Conservation (phyloP, 2,113 vertebrate species). For the Perca flavescens region DNA sequence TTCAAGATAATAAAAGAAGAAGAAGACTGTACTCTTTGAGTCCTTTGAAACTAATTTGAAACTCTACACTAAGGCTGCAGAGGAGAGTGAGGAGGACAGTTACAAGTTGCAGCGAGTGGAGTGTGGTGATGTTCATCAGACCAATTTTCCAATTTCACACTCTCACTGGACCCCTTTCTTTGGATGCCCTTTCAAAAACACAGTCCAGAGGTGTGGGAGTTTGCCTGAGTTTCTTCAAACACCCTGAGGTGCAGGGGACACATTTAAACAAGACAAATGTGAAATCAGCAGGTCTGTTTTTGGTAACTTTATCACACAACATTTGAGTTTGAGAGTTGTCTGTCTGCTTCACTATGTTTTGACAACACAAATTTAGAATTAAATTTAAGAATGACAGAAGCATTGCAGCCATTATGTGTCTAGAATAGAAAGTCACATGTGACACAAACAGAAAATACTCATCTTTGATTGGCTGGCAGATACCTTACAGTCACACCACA, state of each 20-base stretch:
- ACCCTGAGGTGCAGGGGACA: not conserved
- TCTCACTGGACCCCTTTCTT: conserved; percentile 5
- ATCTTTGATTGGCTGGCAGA: not conserved
- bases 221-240: conserved; percentile 19
- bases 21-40: conserved; percentile 30
- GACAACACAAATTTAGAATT: not conserved
- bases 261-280: conserved; percentile 8
- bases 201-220: conserved; percentile 12
- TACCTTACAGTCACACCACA: not conserved
- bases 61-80: conserved; percentile 42
- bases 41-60: conserved; percentile 63
- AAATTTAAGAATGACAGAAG: not conserved
- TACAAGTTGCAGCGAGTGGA: conserved; percentile 55
- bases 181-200: conserved; percentile 36
- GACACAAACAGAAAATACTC: not conserved
- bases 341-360: not conserved
- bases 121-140: conserved; percentile 55
- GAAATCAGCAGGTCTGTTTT: not conserved
- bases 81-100: conserved; percentile 63
- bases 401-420: not conserved
- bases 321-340: not conserved
- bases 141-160: conserved; percentile 56
- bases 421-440: not conserved
- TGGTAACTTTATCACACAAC: not conserved
- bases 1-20: conserved; percentile 51